A percentile compares a stretch with the other conserved stretches of the same genome.
Evolutionary conservation across 2,888 invertebrate species (phyloP).

Genomic region (Notodonta dromedarius): DNA sequence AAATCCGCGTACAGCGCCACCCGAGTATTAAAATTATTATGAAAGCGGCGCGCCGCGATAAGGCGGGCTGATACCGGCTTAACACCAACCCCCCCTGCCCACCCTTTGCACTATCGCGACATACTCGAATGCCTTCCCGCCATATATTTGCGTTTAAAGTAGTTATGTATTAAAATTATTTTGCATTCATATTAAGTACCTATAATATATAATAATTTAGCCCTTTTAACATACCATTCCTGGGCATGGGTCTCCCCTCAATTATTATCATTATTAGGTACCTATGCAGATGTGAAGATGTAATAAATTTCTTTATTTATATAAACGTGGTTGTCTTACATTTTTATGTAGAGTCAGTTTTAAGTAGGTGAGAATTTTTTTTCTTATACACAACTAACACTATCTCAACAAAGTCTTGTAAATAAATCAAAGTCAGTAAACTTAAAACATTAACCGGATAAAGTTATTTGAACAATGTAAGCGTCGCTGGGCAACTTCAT

Average conservation of each 20-base stretch:
- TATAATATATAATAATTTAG: too few species aligned
- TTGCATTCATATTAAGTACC: too few species aligned
- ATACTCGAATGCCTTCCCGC: constrained; percentile 72
- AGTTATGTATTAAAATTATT: constrained; percentile 33
- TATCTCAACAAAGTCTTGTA: background rate
- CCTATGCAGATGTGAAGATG: background rate
- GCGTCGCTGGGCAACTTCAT: constrained; percentile 72
- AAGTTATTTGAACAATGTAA: constrained; percentile 79
- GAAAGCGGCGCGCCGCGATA: constrained; percentile 70
- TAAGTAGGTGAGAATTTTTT: background rate
- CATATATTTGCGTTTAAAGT: constrained; percentile 71
- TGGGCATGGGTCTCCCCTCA: too few species aligned
- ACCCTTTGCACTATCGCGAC: constrained; percentile 67
- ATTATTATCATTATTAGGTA: too few species aligned
- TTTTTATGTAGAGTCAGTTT: too few species aligned
- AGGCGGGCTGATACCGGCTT: constrained; percentile 76
- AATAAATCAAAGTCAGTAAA: constrained; percentile 53
- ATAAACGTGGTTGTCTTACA: too few species aligned
- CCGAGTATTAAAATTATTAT: constrained; percentile 82
- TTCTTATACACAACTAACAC: background rate
- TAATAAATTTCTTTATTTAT: background rate
- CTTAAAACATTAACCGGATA: constrained; percentile 74
- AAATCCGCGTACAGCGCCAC: constrained; percentile 55
- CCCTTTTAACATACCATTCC: too few species aligned
- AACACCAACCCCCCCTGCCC: constrained; percentile 56